These are phyloP conservation scores for Daphoenositta chrysoptera DNA, from an alignment of 2,113 vertebrate genomes.

Conservation along the genomic window DNA sequence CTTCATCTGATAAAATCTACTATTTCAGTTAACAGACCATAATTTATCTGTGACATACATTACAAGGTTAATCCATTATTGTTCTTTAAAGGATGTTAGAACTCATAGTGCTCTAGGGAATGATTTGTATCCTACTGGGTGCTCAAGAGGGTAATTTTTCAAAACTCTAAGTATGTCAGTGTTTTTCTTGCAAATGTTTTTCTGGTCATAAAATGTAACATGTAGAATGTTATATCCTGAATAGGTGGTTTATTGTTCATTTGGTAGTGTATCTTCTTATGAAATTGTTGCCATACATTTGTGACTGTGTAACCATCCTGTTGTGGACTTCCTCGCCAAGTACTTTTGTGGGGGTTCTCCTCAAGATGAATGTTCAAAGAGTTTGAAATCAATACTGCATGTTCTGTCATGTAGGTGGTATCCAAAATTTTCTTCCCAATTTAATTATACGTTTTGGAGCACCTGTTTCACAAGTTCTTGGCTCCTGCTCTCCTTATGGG, in stretches of 20 bases:
- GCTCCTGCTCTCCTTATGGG: background rate
- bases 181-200: slow-evolving; percentile 4
- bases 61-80: background rate
- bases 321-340: background rate
- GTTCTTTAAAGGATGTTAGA: background rate
- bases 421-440: slow-evolving; percentile 30
- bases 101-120: background rate
- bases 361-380: background rate
- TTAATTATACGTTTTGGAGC: background rate
- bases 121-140: background rate
- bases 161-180: background rate
- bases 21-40: background rate
- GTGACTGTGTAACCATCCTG: background rate
- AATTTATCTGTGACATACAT: background rate
- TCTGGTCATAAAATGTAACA: background rate
- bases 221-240: background rate
- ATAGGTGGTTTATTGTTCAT: background rate
- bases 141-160: background rate
- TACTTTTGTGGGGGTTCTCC: background rate
- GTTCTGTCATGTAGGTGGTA: slow-evolving; percentile 34
- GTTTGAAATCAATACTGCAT: slow-evolving; percentile 31
- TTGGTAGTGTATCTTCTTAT: background rate
- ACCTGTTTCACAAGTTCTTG: slow-evolving; percentile 37
- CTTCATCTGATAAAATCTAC: background rate
- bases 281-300: background rate